Conservation (phyloP, 2,888 invertebrate species). For the Melitaea athalia region DNA sequence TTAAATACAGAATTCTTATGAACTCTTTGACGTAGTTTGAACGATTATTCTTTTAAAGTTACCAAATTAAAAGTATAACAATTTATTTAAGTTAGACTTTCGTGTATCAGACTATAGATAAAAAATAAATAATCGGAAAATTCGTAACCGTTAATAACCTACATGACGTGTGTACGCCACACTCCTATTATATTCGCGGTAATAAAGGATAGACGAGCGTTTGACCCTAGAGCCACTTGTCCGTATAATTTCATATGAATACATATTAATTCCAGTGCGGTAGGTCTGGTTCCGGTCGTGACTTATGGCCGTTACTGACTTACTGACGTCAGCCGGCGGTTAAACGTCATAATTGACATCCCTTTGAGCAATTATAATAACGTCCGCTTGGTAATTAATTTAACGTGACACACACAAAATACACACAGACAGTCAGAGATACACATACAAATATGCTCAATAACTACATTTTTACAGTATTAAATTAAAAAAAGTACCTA, state of each 20-base stretch:
- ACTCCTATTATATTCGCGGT: not conserved
- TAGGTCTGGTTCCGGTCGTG: slow-evolving; percentile 51
- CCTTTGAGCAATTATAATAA: slow-evolving; percentile 1
- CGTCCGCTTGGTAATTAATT: not conserved
- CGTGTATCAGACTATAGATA: not conserved
- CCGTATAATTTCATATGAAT: slow-evolving; percentile 21
- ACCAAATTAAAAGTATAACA: no score
- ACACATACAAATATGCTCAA: no score
- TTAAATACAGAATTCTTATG: no score
- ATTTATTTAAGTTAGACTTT: no score
- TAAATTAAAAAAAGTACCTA: no score
- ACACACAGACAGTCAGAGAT: no score
- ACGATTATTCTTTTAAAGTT: no score
- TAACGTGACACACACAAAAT: not conserved
- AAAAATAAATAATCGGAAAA: not conserved
- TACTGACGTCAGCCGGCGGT: slow-evolving; percentile 39
- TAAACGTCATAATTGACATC: slow-evolving; percentile 15
- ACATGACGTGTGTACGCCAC: not conserved
- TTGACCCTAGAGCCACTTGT: slow-evolving; percentile 38
- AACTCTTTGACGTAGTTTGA: no score
- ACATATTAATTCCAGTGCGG: slow-evolving; percentile 46
- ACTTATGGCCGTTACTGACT: slow-evolving; percentile 53
- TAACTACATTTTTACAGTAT: no score
- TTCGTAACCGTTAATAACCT: not conserved
- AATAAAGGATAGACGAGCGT: slow-evolving; percentile 10